A percentile compares a stretch with the other conserved stretches of the same genome.
Conservation (phyloP, 2,888 invertebrate species). For the Chloroclysta siterata region DNA sequence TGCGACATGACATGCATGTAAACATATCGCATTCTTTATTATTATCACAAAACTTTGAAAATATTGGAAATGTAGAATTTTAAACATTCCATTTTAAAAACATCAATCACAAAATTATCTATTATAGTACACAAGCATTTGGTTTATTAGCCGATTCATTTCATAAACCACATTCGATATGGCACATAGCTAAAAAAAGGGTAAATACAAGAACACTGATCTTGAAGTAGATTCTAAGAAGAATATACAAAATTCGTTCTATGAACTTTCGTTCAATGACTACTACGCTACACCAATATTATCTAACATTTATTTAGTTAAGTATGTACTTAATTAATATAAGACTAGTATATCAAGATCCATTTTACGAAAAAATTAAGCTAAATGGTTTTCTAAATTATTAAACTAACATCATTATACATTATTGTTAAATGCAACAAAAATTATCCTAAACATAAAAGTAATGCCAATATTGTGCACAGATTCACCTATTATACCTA, state of each 20-base stretch:
- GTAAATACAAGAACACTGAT: conserved; percentile 41
- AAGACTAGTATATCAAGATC: conserved; percentile 53
- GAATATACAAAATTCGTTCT: conserved; percentile 45
- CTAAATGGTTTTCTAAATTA: conserved; percentile 42
- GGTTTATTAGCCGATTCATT: conserved; percentile 26
- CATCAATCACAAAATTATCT: not conserved
- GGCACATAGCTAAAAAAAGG: conserved; percentile 47
- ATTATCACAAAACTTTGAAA: conserved; percentile 24
- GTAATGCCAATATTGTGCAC: conserved; percentile 9
- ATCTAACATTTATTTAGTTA: conserved; percentile 31
- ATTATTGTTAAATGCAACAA: conserved; percentile 64
- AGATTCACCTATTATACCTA: conserved; percentile 22
- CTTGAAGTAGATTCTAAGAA: conserved; percentile 21
- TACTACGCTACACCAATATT: conserved; percentile 42
- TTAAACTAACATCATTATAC: not conserved
- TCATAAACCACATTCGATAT: conserved; percentile 53
- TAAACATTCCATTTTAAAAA: conserved; percentile 37
- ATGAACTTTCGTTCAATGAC: conserved; percentile 46
- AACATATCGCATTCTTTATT: conserved; percentile 7
- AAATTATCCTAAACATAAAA: conserved; percentile 49
- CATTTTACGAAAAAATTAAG: conserved; percentile 46
- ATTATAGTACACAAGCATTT: conserved; percentile 9
- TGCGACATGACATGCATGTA: conserved; percentile 16
- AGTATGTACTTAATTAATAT: conserved; percentile 54
- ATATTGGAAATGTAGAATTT: conserved; percentile 20